Evolutionary conservation across 2,888 invertebrate genomes (phyloP).

Genomic region (Cacoxenus indagator): DNA sequence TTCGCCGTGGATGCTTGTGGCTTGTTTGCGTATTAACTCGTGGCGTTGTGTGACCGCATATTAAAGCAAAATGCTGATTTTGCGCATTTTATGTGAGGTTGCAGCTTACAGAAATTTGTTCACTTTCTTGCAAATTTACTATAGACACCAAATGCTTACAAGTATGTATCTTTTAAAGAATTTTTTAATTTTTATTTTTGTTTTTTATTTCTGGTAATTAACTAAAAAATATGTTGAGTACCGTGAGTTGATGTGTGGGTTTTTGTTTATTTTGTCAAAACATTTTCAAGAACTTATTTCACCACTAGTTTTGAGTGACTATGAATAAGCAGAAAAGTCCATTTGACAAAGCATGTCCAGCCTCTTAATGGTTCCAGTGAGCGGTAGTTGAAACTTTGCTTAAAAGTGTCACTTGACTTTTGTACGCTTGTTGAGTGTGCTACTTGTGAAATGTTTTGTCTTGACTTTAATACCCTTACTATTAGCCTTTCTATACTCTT

Average conservation of each 20-base stretch:
- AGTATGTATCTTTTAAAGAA: too few relatives aligned
- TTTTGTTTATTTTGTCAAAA: too few relatives aligned
- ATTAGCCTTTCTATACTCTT: too few relatives aligned
- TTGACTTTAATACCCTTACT: not conserved
- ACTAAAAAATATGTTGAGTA: too few relatives aligned
- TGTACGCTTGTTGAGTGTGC: slow-evolving; percentile 8
- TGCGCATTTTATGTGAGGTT: not conserved
- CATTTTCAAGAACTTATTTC: too few relatives aligned
- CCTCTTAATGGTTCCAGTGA: not conserved
- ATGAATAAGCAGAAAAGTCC: too few relatives aligned
- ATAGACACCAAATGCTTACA: too few relatives aligned
- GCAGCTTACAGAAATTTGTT: not conserved
- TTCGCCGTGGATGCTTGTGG: slow-evolving; percentile 1
- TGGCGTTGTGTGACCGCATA: not conserved
- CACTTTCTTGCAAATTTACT: not conserved
- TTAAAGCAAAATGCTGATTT: slow-evolving; percentile 13
- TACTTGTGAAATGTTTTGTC: slow-evolving; percentile 5
- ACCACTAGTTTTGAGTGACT: too few relatives aligned
- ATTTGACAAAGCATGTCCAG: too few relatives aligned
- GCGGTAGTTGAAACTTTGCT: not conserved
- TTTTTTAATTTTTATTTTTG: too few relatives aligned
- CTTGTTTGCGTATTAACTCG: slow-evolving; percentile 14
- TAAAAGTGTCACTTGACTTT: slow-evolving; percentile 1
- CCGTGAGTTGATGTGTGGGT: too few relatives aligned
- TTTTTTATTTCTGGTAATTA: too few relatives aligned